These are phyloP conservation scores for Falcaria lacertinaria DNA, from an alignment of 2,888 invertebrate genomes.

Conservation along the genomic window DNA sequence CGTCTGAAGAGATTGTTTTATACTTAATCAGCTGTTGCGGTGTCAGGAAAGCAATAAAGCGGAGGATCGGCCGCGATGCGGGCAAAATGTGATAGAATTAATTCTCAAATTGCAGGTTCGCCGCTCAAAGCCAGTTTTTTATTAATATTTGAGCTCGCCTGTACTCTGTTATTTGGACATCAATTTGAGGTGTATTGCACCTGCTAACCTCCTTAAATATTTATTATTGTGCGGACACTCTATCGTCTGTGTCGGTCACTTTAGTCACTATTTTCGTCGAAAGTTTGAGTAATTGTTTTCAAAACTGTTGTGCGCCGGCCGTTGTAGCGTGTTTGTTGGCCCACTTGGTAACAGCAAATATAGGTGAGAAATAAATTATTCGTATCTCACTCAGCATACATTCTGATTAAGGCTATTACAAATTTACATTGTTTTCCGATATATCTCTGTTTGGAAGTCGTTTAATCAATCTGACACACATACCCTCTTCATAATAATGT, in stretches of 20 bases:
- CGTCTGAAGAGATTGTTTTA: slow-evolving; percentile 44
- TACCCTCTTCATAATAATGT: slow-evolving; percentile 12
- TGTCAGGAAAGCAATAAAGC: slow-evolving; percentile 54
- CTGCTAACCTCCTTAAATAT: slow-evolving; percentile 72
- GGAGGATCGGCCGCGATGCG: slow-evolving; percentile 46
- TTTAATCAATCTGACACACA: slow-evolving; percentile 5
- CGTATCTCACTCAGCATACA: too few species aligned
- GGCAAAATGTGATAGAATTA: slow-evolving; percentile 67
- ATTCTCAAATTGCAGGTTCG: slow-evolving; percentile 66
- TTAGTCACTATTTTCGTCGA: slow-evolving; percentile 35
- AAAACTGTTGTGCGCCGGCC: background rate
- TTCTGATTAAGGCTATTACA: too few species aligned
- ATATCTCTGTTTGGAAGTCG: too few species aligned
- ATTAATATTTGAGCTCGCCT: slow-evolving; percentile 50
- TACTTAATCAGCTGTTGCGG: slow-evolving; percentile 60
- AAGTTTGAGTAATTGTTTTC: slow-evolving; percentile 5
- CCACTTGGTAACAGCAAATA: background rate
- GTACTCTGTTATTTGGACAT: slow-evolving; percentile 66
- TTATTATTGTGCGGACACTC: slow-evolving; percentile 56
- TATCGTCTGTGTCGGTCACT: slow-evolving; percentile 42
- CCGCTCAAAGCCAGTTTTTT: slow-evolving; percentile 48
- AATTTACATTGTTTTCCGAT: too few species aligned
- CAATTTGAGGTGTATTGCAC: slow-evolving; percentile 65
- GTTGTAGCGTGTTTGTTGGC: background rate
- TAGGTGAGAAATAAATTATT: too few species aligned